Base-by-base conservation (phyloP, 2,888 invertebrate species). In the Monochamus alternatus region DNA sequence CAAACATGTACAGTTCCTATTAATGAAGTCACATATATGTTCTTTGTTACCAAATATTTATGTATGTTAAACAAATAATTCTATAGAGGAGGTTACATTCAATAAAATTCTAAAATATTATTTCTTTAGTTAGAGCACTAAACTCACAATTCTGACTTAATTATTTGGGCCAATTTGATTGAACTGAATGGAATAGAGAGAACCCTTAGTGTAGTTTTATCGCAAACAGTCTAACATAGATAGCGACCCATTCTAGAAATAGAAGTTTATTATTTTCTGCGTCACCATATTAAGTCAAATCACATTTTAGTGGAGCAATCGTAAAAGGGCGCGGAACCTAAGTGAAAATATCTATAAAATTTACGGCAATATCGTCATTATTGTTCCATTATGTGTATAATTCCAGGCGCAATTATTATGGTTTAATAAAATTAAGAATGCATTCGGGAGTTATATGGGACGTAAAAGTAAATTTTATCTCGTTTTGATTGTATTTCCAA, bases 361-460 rank as follows among this genome's bases (percentile, higher is more conserved):
- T 73, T 73, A 73, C 65, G 73, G 59, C 30, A 44, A 65, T 73
- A 66, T 73, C 59, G 59, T 30, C 73, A 9, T 60, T 65, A 73
- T 55, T 58, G n/a, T 60, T 66, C 73, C 73, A 73, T 73, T 73
- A 73, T 66, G 43, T 59, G 65, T 66, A 73, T 73, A 51, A 59
- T 43, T 60, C 66, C 30, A 44, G 59, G 51, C 73, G 44, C 44
- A 66, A 63, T 66, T 60, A 73, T 73, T 65, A 73, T 52, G 73
- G 59, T 73, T 73, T 73, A 66, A 73, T 73, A 73, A 73, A 66
- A 73, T 73, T 66, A 66, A 73, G 73, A 73, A 73, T 60, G 65
- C 47, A 44, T 66, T 38, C 44, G 51, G 63, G 51, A 73, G 32
- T 73, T 73, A 73, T 73, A 73, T 55, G 59, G 7, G 32, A 51